phyloP scores from a whole-genome alignment of 2,888 invertebrate species.

The Zaprionus bogoriensis region DNA sequence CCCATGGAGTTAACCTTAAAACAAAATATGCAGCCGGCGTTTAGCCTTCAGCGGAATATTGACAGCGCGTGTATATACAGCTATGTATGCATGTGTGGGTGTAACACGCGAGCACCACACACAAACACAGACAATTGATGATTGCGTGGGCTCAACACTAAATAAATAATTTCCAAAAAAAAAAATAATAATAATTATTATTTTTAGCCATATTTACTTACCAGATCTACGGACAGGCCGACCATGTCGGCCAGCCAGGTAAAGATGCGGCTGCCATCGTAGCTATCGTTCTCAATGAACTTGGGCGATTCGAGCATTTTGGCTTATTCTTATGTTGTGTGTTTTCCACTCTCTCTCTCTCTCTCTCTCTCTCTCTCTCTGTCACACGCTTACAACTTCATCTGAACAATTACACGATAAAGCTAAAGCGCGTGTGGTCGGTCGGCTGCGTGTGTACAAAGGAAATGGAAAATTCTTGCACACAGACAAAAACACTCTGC shows the following conservation, averaged over 20 bases:
- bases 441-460: slow-evolving; percentile 11
- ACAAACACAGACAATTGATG: background rate
- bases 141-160: background rate
- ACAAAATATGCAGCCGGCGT: slow-evolving; percentile 48
- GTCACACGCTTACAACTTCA: slow-evolving; percentile 28
- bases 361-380: no score
- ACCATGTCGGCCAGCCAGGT: slow-evolving; percentile 87
- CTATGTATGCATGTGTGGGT: background rate
- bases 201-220: no score
- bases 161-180: background rate
- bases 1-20: slow-evolving; percentile 16
- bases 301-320: slow-evolving; percentile 78
- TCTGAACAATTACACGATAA: slow-evolving; percentile 21
- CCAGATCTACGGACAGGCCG: slow-evolving; percentile 91
- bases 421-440: slow-evolving; percentile 25
- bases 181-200: background rate
- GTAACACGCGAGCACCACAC: background rate
- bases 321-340: slow-evolving; percentile 18
- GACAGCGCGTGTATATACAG: slow-evolving; percentile 5
- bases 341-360: no score
- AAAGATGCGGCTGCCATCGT: slow-evolving; percentile 89
- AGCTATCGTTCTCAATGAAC: slow-evolving; percentile 82
- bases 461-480: slow-evolving; percentile 31
- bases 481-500: slow-evolving; percentile 10
- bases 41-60: slow-evolving; percentile 39